Evolutionary conservation across 2,797 vertebrate genomes (phyloP), one percentile per base, ranked within the genome.

Genomic region (Argentina silus): DNA sequence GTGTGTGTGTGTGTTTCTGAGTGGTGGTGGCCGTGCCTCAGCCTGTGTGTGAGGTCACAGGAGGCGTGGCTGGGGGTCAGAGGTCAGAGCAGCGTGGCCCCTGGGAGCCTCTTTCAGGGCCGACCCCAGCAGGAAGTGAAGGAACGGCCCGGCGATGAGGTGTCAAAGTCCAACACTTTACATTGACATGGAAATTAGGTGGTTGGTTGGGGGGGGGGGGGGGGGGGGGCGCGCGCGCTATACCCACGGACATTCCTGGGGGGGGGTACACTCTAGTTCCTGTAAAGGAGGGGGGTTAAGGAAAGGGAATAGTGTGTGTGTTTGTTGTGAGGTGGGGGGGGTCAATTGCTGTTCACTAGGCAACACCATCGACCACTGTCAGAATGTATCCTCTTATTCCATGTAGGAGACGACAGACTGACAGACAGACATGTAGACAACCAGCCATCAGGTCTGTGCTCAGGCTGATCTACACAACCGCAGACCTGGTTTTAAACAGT

Each of bases 331-430:
- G 81, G 75, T 79, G 77, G 78, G 82, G 77, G 81, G 81, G 76
- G 82, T 90, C 82, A 89, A 91, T 88, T 88, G 89, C 88, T 90
- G 89, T 92, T 91, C 88, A 91, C 89, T 89, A 91, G 86, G 88
- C 91, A 90, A 93, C 90, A 83, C 88, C 87, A 89, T 88, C 91
- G 90, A 91, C 91, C 91, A 90, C 90, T 90, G 91, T 93, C 91
- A 91, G 89, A 93, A 92, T 91, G 87, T 84, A 77, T 17, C 56
- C 43, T 21, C 6, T 36, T 36, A 6, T 62, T 42, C 4, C 11
- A 14, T 42, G 12, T 36, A 5, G 27, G 36, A 5, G 14, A 2
- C 21, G 6, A 11, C 21, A 42, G 59, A 7, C 53, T 19, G 21
- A 9, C 57, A 60, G 19, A 9, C 50, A 51, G 50, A 15, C 50